These are phyloP conservation scores for Nicator chloris DNA, from an alignment of 2,113 vertebrate species.

Conservation along the genomic window DNA sequence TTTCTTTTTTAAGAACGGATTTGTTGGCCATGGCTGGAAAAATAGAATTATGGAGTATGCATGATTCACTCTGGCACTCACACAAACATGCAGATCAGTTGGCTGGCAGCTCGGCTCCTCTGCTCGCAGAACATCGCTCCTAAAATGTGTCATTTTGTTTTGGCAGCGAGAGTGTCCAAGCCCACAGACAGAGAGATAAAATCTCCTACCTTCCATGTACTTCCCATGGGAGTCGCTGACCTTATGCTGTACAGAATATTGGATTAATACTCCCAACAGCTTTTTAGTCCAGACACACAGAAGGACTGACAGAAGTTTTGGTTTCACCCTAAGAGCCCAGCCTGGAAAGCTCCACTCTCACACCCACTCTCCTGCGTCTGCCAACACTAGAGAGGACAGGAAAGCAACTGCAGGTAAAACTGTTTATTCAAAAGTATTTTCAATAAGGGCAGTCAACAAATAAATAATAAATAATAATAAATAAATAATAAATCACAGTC, in stretches of 20 bases:
- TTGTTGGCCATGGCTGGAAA: conserved; percentile 56
- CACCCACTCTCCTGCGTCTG: background rate
- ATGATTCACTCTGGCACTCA: conserved; percentile 63
- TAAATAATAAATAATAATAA: too few relatives aligned
- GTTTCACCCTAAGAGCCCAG: background rate
- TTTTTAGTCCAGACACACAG: background rate
- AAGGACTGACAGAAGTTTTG: background rate
- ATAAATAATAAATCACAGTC: too few relatives aligned
- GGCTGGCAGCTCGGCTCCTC: conserved; percentile 56
- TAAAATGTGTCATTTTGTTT: conserved; percentile 47
- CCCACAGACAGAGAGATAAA: background rate
- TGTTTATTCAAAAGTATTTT: background rate
- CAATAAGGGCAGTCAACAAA: background rate
- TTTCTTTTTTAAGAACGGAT: conserved; percentile 65
- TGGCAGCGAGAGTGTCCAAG: background rate
- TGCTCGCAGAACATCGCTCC: conserved; percentile 24
- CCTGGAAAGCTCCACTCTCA: background rate
- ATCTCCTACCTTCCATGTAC: conserved; percentile 18
- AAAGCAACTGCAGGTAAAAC: background rate
- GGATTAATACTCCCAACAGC: background rate
- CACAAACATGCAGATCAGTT: conserved; percentile 63
- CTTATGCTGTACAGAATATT: background rate
- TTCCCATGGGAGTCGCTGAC: background rate
- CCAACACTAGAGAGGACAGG: background rate
- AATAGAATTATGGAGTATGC: conserved; percentile 45